phyloP scores from a whole-genome alignment of 2,888 invertebrate species.

The Phengaris arion region DNA sequence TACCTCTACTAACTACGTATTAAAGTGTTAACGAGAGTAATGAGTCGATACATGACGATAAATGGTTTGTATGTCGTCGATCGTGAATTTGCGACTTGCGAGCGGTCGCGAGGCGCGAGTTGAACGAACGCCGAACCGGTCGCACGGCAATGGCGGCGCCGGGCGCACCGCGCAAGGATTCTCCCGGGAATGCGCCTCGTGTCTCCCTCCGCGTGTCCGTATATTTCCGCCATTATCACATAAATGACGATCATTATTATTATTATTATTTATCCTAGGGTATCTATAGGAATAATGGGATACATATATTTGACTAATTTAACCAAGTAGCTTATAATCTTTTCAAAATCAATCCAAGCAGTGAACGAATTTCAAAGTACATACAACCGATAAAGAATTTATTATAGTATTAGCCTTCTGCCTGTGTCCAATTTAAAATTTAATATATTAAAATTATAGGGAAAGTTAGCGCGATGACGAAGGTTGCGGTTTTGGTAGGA shows the following conservation, averaged over 20 bases:
- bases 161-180: conserved; percentile 54
- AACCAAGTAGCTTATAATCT: background rate
- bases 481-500: background rate
- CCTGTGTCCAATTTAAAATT: background rate
- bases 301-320: background rate
- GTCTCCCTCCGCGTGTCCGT: conserved; percentile 45
- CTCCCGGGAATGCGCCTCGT: conserved; percentile 60
- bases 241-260: background rate
- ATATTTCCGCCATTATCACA: conserved; percentile 54
- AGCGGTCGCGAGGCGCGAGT: conserved; percentile 54
- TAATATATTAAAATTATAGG: background rate
- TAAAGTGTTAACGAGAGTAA: background rate
- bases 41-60: conserved; percentile 24
- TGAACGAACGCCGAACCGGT: conserved; percentile 75
- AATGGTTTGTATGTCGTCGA: conserved; percentile 37
- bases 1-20: too few species aligned
- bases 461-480: background rate
- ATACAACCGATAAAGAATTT: too few species aligned
- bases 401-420: too few species aligned
- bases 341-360: too few species aligned
- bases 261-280: background rate
- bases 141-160: conserved; percentile 45
- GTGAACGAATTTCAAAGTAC: too few species aligned
- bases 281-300: background rate
- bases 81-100: conserved; percentile 60